Evolutionary conservation across 2,113 vertebrate genomes (phyloP).

Genomic region (Tragulus kanchil): DNA sequence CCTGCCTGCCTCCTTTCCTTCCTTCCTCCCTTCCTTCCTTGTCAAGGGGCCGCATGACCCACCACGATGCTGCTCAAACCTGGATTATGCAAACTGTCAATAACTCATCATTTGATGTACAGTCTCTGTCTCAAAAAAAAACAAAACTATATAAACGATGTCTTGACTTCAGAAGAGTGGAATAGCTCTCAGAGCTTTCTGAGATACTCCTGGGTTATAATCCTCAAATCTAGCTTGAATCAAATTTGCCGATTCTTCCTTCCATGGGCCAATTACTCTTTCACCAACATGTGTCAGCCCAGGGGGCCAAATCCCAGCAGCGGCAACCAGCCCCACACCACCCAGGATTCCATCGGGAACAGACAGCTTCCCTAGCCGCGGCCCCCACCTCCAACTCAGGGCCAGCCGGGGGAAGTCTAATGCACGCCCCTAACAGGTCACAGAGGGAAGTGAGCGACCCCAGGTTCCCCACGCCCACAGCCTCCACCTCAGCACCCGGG

Average conservation of each 20-base stretch:
- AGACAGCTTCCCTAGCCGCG: background rate
- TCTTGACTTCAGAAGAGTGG: background rate
- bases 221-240: background rate
- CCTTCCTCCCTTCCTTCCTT: too few relatives aligned
- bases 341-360: rapidly evolving
- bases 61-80: background rate
- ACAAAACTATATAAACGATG: background rate
- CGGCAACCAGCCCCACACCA: rapidly evolving
- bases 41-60: background rate
- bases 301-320: background rate
- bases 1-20: too few relatives aligned
- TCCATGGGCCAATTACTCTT: background rate
- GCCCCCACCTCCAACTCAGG: background rate
- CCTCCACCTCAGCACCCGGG: background rate
- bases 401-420: background rate
- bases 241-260: background rate
- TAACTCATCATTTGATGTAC: background rate
- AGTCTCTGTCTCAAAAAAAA: background rate
- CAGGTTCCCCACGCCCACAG: rapidly evolving
- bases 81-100: background rate
- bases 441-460: rapidly evolving
- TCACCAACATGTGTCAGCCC: background rate
- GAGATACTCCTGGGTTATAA: background rate
- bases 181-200: background rate
- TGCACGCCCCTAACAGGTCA: background rate